These are phyloP conservation scores for Anseranas semipalmata DNA, from an alignment of 2,113 vertebrate species.

Conservation along the genomic window DNA sequence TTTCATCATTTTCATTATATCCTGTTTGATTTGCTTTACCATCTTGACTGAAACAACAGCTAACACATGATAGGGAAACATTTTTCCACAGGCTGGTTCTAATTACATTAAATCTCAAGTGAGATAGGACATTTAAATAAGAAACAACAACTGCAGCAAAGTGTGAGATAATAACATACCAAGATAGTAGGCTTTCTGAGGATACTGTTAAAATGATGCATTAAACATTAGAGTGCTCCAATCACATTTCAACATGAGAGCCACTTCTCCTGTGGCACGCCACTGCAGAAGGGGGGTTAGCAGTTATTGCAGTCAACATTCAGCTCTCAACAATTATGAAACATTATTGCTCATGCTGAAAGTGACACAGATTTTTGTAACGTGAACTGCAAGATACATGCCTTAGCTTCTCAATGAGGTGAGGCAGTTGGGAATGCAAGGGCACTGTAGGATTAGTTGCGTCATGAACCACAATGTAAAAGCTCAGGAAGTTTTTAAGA, in stretches of 20 bases:
- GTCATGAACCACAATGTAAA: background rate
- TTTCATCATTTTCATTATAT: slow-evolving; percentile 56
- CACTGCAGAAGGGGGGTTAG: background rate
- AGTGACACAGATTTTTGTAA: background rate
- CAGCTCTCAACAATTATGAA: background rate
- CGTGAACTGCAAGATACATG: rapidly evolving
- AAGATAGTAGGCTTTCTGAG: background rate
- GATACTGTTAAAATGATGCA: slow-evolving; percentile 23
- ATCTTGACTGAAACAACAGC: slow-evolving; percentile 60
- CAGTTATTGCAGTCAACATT: background rate
- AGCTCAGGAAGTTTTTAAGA: background rate
- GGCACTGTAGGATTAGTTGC: background rate
- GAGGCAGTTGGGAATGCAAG: background rate
- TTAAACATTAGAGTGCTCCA: background rate
- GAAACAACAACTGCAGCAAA: slow-evolving; percentile 59
- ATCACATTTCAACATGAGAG: background rate
- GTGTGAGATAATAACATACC: slow-evolving; percentile 27
- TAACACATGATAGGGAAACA: slow-evolving; percentile 42
- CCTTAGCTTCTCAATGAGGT: background rate
- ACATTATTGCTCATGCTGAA: background rate
- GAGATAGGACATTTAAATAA: slow-evolving; percentile 60
- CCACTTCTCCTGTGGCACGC: background rate
- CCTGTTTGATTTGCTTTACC: slow-evolving; percentile 61
- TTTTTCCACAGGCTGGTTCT: slow-evolving; percentile 61
- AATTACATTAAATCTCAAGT: slow-evolving; percentile 62